Conservation (phyloP, 2,113 vertebrate species). For the Alouatta palliata region DNA sequence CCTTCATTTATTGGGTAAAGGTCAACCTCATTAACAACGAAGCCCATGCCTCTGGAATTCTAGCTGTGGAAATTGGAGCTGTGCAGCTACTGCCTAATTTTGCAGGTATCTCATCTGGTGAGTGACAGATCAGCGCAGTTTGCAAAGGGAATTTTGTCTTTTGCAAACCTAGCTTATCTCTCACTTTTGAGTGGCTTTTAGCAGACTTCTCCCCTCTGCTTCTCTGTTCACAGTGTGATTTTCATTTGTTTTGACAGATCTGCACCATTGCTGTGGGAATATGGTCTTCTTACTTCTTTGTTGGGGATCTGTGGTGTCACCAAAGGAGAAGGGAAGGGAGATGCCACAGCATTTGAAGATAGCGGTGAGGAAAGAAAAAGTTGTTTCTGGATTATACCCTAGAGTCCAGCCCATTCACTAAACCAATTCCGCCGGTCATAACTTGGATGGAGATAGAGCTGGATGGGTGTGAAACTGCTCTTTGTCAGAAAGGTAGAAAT, state of each 20-base stretch:
- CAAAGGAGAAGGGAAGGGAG: neutral
- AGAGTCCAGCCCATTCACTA: neutral
- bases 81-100: neutral
- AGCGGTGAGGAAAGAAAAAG: neutral
- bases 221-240: neutral
- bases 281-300: neutral
- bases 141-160: slow-evolving; percentile 3
- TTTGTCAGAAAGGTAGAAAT: neutral
- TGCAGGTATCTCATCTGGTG: neutral
- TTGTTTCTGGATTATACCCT: neutral
- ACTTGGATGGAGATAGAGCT: neutral
- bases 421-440: neutral
- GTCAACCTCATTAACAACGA: neutral
- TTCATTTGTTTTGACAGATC: neutral
- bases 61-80: neutral
- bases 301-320: neutral
- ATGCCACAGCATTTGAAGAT: neutral
- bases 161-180: neutral
- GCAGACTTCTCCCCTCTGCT: neutral
- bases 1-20: neutral
- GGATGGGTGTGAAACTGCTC: neutral
- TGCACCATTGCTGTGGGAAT: neutral
- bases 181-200: neutral
- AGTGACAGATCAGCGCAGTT: neutral
- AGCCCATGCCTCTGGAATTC: neutral